These are phyloP conservation scores for Nebria ingens DNA, from an alignment of 1,140 invertebrate genomes.

Conservation along the genomic window DNA sequence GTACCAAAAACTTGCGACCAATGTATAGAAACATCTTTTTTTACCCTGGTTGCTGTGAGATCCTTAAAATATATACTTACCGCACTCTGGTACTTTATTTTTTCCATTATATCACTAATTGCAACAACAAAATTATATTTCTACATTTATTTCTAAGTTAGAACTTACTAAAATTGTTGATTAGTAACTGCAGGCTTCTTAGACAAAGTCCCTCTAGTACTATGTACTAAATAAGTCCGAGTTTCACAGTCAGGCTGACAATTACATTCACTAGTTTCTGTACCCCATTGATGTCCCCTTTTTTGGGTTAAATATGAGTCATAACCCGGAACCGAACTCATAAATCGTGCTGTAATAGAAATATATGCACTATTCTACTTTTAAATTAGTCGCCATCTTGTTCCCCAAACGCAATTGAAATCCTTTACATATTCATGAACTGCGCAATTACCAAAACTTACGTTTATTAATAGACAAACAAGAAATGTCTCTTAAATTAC, in stretches of 20 bases:
- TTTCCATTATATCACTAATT: too few relatives aligned
- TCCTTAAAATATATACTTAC: neutral
- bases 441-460: neutral
- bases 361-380: too few relatives aligned
- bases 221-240: neutral
- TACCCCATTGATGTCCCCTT: neutral
- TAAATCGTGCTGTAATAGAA: neutral
- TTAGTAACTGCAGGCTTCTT: neutral
- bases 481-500: neutral
- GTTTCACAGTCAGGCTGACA: neutral
- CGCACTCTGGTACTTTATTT: neutral
- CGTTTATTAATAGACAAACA: neutral
- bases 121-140: too few relatives aligned
- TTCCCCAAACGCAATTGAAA: too few relatives aligned
- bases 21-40: neutral
- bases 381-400: too few relatives aligned
- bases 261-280: neutral
- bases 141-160: too few relatives aligned
- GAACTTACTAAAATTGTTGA: neutral
- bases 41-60: neutral
- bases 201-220: neutral
- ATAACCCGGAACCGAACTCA: constrained; percentile 1
- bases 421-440: neutral
- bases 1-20: neutral
- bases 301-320: neutral